Percentiles rank a stretch among this genome's conserved stretches.
These are phyloP conservation scores for Enteromius afrohamiltoni DNA, from an alignment of 2,797 vertebrate species.

Conservation along the genomic window DNA sequence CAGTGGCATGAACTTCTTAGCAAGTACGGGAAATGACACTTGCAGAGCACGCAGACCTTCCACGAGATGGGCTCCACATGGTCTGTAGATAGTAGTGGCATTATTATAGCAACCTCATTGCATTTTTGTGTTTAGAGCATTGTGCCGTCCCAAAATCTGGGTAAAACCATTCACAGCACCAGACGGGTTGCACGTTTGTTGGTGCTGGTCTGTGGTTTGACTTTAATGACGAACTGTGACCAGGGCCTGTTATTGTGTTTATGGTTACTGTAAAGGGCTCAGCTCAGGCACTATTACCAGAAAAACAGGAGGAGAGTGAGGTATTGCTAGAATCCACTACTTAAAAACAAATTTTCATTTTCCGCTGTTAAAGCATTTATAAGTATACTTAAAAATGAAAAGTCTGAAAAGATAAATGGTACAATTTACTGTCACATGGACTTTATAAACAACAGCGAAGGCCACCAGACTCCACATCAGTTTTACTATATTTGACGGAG, in stretches of 20 bases:
- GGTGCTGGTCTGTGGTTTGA: slow-evolving; percentile 55
- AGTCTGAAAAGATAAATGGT: background rate
- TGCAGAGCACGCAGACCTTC: slow-evolving; percentile 41
- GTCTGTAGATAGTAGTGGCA: slow-evolving; percentile 46
- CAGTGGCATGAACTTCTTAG: slow-evolving; percentile 57
- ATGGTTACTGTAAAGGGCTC: slow-evolving; percentile 54
- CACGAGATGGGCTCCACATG: slow-evolving; percentile 64
- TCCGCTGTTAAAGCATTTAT: slow-evolving; percentile 19
- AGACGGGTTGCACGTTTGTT: slow-evolving; percentile 51
- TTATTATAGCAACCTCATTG: slow-evolving; percentile 57
- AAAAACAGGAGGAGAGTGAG: slow-evolving; percentile 47
- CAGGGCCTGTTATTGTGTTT: slow-evolving; percentile 53
- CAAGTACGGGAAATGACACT: slow-evolving; percentile 58
- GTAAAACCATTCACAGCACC: slow-evolving; percentile 37
- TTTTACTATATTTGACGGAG: background rate
- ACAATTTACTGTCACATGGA: background rate
- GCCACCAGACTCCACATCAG: background rate
- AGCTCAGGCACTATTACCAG: slow-evolving; percentile 39
- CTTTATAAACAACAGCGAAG: background rate
- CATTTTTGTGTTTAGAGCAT: slow-evolving; percentile 50
- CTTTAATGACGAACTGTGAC: slow-evolving; percentile 48
- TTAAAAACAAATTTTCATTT: slow-evolving; percentile 38
- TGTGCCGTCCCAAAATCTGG: slow-evolving; percentile 49
- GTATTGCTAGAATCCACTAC: slow-evolving; percentile 24
- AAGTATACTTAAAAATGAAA: background rate